Conservation (phyloP, 2,888 invertebrate genomes). For the Vesta saturnalis region DNA sequence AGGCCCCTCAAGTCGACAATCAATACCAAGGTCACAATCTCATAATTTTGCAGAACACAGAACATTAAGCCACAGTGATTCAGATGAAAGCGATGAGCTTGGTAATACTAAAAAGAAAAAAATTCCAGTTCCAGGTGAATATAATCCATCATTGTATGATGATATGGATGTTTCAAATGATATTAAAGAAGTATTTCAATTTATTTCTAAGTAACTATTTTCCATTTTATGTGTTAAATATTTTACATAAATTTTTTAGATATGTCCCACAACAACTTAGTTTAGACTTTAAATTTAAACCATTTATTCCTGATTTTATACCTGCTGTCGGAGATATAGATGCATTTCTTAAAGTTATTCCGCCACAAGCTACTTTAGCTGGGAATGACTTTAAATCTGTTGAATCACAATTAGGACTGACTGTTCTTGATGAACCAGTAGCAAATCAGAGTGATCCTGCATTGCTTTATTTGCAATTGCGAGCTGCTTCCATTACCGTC, state of each 20-base stretch:
- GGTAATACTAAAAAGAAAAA: slow-evolving; percentile 43
- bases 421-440: slow-evolving; percentile 94
- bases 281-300: slow-evolving; percentile 88
- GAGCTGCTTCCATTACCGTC: slow-evolving; percentile 70
- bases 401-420: slow-evolving; percentile 68
- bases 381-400: slow-evolving; percentile 51
- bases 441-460: slow-evolving; percentile 95
- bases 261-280: slow-evolving; percentile 94
- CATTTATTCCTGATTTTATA: slow-evolving; percentile 96
- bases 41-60: slow-evolving; percentile 34
- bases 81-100: slow-evolving; percentile 49
- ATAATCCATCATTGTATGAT: slow-evolving; percentile 86
- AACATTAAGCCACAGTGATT: slow-evolving; percentile 52
- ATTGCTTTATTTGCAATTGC: slow-evolving; percentile 89
- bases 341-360: slow-evolving; percentile 92
- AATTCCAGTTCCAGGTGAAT: slow-evolving; percentile 64
- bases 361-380: slow-evolving; percentile 73
- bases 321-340: slow-evolving; percentile 99
- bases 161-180: slow-evolving; percentile 84
- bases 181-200: slow-evolving; percentile 91
- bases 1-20: slow-evolving; percentile 49
- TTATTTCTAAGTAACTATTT: slow-evolving; percentile 89
- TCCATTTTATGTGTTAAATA: slow-evolving; percentile 1
- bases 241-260: slow-evolving; percentile 62
- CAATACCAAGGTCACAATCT: slow-evolving; percentile 41